phyloP scores from a whole-genome alignment of 2,888 invertebrate species.

The Orthosia cruda region DNA sequence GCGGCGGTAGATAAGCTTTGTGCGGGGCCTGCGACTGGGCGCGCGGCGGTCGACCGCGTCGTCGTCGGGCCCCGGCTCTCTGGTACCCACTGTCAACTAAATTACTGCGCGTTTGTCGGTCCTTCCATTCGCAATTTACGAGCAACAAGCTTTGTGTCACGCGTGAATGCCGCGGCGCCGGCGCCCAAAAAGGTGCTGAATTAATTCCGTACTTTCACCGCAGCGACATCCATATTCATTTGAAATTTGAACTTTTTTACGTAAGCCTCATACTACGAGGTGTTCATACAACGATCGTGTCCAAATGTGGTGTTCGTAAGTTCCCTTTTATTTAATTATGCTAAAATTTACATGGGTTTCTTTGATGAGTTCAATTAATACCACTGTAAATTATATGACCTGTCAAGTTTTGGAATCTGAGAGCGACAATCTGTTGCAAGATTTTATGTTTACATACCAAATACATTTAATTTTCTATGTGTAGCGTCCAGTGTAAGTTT shows the following conservation, averaged over 20 bases:
- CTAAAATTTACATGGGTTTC: slow-evolving; percentile 31
- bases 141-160: slow-evolving; percentile 80
- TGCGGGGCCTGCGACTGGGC: slow-evolving; percentile 67
- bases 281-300: slow-evolving; percentile 57
- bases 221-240: slow-evolving; percentile 75
- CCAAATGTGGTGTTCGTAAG: slow-evolving; percentile 32
- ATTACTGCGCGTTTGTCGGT: slow-evolving; percentile 89
- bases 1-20: slow-evolving; percentile 87
- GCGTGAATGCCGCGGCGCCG: slow-evolving; percentile 77
- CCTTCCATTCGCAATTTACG: slow-evolving; percentile 88
- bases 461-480: background rate
- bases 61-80: slow-evolving; percentile 63
- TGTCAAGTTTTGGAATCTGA: slow-evolving; percentile 20
- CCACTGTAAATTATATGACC: slow-evolving; percentile 15
- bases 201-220: slow-evolving; percentile 77
- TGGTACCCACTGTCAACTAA: slow-evolving; percentile 88
- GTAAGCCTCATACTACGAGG: slow-evolving; percentile 60
- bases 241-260: slow-evolving; percentile 71
- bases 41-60: slow-evolving; percentile 69
- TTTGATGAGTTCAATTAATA: slow-evolving; percentile 40
- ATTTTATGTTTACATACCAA: background rate
- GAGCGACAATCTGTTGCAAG: slow-evolving; percentile 12
- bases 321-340: slow-evolving; percentile 45
- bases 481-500: background rate
- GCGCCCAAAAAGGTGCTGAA: slow-evolving; percentile 79